Percentiles rank a stretch among this genome's conserved stretches.
Conservation (phyloP, 2,113 vertebrate genomes). For the Rhinoderma darwinii region DNA sequence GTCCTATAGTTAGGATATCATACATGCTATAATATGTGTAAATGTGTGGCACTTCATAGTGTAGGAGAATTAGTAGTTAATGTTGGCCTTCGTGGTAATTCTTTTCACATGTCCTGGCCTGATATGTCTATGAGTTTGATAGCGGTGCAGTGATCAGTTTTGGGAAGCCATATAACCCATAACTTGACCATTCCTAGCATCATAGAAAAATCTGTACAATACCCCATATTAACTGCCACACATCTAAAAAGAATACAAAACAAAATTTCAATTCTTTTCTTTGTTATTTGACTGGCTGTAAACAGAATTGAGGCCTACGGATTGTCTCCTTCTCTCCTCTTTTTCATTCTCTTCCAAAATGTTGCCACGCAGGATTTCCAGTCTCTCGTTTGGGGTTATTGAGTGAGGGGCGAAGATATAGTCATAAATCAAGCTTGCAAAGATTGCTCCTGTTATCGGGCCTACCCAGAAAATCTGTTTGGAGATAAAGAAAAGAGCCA, state of each 20-base stretch:
- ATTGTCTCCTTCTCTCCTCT: constrained; percentile 52
- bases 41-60: too few relatives aligned
- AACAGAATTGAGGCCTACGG: constrained; percentile 37
- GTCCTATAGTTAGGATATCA: too few relatives aligned
- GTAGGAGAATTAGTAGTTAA: too few relatives aligned
- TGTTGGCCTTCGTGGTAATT: too few relatives aligned
- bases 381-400: constrained; percentile 63
- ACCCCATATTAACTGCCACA: not conserved
- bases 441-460: constrained; percentile 66
- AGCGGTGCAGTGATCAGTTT: not conserved
- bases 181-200: not conserved
- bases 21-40: too few relatives aligned
- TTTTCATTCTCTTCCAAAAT: constrained; percentile 26
- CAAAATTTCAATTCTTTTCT: constrained; percentile 19
- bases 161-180: not conserved
- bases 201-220: not conserved
- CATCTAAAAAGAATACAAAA: not conserved
- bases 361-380: constrained; percentile 66
- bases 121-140: not conserved
- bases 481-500: not conserved
- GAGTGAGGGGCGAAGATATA: constrained; percentile 65
- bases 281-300: constrained; percentile 35
- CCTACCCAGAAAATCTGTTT: constrained; percentile 70
- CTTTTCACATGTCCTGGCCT: not conserved
- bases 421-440: constrained; percentile 69